Evolutionary conservation across 1,140 invertebrate species (phyloP), one percentile per base, ranked within the genome.

Genomic region (Neodiprion fabricii): DNA sequence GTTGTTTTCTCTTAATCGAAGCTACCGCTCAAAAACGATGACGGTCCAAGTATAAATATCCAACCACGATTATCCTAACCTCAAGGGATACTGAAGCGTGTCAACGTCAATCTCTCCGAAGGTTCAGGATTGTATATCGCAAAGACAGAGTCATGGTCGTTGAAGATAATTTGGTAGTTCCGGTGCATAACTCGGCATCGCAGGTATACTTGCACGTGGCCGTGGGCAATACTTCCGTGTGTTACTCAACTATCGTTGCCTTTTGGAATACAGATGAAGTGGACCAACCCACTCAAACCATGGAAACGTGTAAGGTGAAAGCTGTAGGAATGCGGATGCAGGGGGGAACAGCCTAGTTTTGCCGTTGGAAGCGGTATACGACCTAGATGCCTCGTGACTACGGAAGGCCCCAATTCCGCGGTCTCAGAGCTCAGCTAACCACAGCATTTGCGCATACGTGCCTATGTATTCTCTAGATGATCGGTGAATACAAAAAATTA

Each of bases 271-370:
- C 53, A 61, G 53, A 61, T 61, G 11, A 61, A 61, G 53, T 61
- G 11, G 53, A 61, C 53, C 53, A 61, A 61, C 28, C 28, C 28
- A 40, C 28, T 5, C 28, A 40, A 40, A 40, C 28, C 28, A 40
- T 3, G 11, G 53, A 61, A 61, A 14, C n/a, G 53, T 61, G 53
- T 14, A 61, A 61, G 11, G 53, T 61, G 53, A 61, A 61, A 61
- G 53, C 53, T 61, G 53, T 61, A 61, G n/a, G 53, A 61, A 61
- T 61, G 53, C 53, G 53, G 53, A 61, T 61, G 53, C 53, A 61
- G n/a, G 11, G 11, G 28, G 11, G 53, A 61, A 9, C 53, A 7
- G 11, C 53, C 53, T 8, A 61, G n/a, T 61, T 61, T 17, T 61
- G 11, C n/a, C 53, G n/a, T 61, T 17, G 53, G n/a, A 61, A 61